Evolutionary conservation across 2,888 invertebrate genomes (phyloP).

Genomic region (Xanthorhoe designata): DNA sequence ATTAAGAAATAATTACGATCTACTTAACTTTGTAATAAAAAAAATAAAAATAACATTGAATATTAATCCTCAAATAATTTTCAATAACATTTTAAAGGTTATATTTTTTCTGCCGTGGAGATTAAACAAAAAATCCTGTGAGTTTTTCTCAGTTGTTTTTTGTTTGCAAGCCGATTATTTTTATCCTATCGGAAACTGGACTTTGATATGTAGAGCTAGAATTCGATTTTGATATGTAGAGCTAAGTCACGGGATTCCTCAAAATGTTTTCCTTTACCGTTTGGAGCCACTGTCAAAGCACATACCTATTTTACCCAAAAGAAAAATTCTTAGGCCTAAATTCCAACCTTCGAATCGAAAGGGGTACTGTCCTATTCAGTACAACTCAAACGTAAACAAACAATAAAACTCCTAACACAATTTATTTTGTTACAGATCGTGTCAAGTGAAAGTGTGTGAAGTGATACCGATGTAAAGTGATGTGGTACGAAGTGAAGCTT

Average conservation of each 20-base stretch:
- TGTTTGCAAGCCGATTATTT: no score
- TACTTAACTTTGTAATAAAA: background rate
- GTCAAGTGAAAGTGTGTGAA: conserved; percentile 36
- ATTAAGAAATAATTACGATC: no score
- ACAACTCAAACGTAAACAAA: background rate
- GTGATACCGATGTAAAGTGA: conserved; percentile 56
- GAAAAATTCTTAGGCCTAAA: no score
- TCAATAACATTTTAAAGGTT: background rate
- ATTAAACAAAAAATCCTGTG: background rate
- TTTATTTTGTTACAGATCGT: conserved; percentile 42
- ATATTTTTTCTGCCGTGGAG: background rate
- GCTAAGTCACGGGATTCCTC: no score
- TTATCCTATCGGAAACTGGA: no score
- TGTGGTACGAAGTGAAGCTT: conserved; percentile 58
- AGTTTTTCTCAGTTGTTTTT: background rate
- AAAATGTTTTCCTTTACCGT: no score
- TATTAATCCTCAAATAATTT: background rate
- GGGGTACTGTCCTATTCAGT: background rate
- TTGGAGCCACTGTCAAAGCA: no score
- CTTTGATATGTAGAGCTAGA: no score
- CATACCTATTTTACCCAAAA: no score
- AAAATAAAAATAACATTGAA: background rate
- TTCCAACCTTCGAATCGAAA: no score
- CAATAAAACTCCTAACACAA: background rate
- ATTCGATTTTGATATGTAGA: no score